Evolutionary conservation across 2,113 vertebrate genomes (phyloP), one percentile per base, ranked within the genome.

Genomic region (Sphyrna mokarran): DNA sequence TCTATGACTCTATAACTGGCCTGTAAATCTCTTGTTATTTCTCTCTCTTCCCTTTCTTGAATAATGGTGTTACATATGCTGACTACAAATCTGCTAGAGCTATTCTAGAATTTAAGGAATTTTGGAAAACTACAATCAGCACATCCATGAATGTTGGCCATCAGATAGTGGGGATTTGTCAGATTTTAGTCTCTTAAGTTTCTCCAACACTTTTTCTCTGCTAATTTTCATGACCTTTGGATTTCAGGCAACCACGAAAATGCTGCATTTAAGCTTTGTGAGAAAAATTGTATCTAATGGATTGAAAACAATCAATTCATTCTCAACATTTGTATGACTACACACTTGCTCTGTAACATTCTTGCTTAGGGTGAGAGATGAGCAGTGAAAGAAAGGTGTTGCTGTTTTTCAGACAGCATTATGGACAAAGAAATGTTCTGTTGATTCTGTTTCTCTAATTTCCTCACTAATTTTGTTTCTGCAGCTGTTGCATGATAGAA

Each of bases 391-490:
- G 54, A 87, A 87, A 69, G 22, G 40, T 69, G 23, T 95, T 70
- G 40, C 37, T 26, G 10, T 43, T 23, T 94, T 95, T 63, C 43
- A 48, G 69, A 43, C 37, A 95, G 68, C 40, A 70, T 95, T 48
- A 22, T 43, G 40, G 40, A 95, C 93, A 95, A 95, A 70, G 66
- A 48, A 95, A 95, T 43, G 22, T 69, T 69, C 89, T 91, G 89
- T 95, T 95, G 40, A 72, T 48, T 18, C 11, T 54, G 43, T 95
- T 95, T 72, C 40, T 95, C 26, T 48, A 72, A 95, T 95, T 72
- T 70, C 37, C 43, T 23, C 37, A 95, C 68, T 95, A 95, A 76
- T 90, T 90, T 95, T 95, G 94, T 95, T 95, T 95, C 48, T 95
- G 40, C 94, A 95, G 94, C 94, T 95, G 94, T 29, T 43, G 40